Conservation (phyloP, 2,888 invertebrate genomes). For the Oscheius sp. region DNA sequence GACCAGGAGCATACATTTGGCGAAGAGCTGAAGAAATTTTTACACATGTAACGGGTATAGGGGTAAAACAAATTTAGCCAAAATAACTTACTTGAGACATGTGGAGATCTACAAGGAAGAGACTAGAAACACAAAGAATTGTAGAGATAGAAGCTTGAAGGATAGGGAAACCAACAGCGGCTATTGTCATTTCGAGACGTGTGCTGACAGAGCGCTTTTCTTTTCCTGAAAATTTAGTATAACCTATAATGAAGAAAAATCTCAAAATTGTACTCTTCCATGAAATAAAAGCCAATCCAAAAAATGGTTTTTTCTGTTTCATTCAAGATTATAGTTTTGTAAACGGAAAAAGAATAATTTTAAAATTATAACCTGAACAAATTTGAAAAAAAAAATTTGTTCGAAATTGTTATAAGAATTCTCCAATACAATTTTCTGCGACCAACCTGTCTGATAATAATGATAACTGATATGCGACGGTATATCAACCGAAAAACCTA, state of each 20-base stretch:
- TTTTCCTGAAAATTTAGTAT: slow-evolving; percentile 37
- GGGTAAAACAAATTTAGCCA: too few species aligned
- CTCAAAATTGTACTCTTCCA: neutral
- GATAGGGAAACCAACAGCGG: slow-evolving; percentile 67
- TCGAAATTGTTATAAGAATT: too few species aligned
- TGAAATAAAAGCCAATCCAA: too few species aligned
- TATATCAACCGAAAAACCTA: slow-evolving; percentile 69
- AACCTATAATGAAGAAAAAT: neutral
- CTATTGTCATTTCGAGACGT: slow-evolving; percentile 60
- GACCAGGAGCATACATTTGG: slow-evolving; percentile 67
- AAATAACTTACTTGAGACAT: slow-evolving; percentile 60
- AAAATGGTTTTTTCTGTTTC: too few species aligned
- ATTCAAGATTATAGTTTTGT: too few species aligned
- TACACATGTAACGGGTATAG: neutral
- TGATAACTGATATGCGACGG: slow-evolving; percentile 69
- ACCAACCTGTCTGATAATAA: slow-evolving; percentile 60
- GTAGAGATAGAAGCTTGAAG: slow-evolving; percentile 65
- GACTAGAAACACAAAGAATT: slow-evolving; percentile 62
- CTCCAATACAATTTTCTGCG: too few species aligned
- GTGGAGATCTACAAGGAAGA: slow-evolving; percentile 66
- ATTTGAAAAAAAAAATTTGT: too few species aligned
- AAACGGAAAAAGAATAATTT: too few species aligned
- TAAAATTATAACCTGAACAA: too few species aligned
- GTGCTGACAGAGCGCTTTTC: slow-evolving; percentile 38
- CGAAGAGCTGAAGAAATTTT: slow-evolving; percentile 57